A percentile compares a stretch with the other conserved stretches of the same genome.
These are phyloP conservation scores for Cryptops parisi DNA, from an alignment of 2,888 invertebrate genomes.

Conservation along the genomic window DNA sequence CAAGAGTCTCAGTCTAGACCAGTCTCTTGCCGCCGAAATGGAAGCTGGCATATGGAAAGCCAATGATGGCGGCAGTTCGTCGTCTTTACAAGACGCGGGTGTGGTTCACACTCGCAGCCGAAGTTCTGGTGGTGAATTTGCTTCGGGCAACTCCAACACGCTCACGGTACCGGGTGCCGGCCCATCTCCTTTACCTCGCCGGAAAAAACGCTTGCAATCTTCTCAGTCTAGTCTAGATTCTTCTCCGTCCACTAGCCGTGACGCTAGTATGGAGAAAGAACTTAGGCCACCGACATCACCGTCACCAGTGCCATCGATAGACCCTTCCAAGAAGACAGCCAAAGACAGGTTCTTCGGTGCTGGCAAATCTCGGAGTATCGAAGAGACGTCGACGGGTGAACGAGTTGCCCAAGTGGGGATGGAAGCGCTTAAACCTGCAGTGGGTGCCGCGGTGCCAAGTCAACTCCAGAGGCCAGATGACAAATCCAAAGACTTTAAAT, in stretches of 20 bases:
- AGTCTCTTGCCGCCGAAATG: slow-evolving; percentile 38
- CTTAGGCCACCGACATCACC: slow-evolving; percentile 6
- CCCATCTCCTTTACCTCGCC: slow-evolving; percentile 16
- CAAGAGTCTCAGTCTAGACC: slow-evolving; percentile 57
- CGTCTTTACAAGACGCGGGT: slow-evolving; percentile 42
- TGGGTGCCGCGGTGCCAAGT: slow-evolving; percentile 2
- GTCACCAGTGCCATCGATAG: not conserved
- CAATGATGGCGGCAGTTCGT: slow-evolving; percentile 56
- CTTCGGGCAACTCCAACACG: not conserved
- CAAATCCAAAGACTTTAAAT: slow-evolving; percentile 22
- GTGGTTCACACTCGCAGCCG: slow-evolving; percentile 7
- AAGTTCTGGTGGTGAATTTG: slow-evolving; percentile 9
- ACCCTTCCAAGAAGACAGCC: slow-evolving; percentile 41
- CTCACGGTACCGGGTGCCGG: not conserved
- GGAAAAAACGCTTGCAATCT: slow-evolving; percentile 6
- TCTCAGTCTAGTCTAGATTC: slow-evolving; percentile 15
- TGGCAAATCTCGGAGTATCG: slow-evolving; percentile 68
- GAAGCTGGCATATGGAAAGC: slow-evolving; percentile 63
- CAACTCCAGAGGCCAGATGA: no score
- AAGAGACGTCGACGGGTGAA: slow-evolving; percentile 39
- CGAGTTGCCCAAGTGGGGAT: slow-evolving; percentile 22
- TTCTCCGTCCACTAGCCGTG: slow-evolving; percentile 9
- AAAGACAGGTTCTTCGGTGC: slow-evolving; percentile 55
- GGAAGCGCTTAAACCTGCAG: slow-evolving; percentile 19
- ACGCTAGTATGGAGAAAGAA: slow-evolving; percentile 10